Percentiles rank a stretch among this genome's conserved stretches.
These are phyloP conservation scores for Eremophila alpestris DNA, from an alignment of 2,797 vertebrate species.

Conservation along the genomic window DNA sequence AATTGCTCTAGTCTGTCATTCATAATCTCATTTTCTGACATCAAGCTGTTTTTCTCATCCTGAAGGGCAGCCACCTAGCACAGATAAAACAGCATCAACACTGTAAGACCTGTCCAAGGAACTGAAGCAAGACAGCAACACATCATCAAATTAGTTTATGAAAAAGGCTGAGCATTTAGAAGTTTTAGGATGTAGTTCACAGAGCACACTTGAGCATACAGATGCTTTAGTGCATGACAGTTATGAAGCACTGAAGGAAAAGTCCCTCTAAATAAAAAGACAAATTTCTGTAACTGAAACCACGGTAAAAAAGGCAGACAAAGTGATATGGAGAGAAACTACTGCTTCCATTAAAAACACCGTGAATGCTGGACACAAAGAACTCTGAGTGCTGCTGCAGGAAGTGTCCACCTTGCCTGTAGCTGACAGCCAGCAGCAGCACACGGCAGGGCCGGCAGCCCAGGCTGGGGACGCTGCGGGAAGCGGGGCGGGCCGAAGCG, in stretches of 20 bases:
- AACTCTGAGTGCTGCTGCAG: background rate
- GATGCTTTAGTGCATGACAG: slow-evolving; percentile 46
- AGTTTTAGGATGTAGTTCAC: slow-evolving; percentile 27
- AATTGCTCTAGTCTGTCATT: slow-evolving; percentile 92
- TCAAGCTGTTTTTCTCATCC: slow-evolving; percentile 91
- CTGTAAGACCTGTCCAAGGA: background rate
- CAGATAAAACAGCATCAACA: slow-evolving; percentile 15
- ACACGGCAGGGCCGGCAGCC: slow-evolving; percentile 16
- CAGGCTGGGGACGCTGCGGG: background rate
- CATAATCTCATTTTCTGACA: slow-evolving; percentile 94
- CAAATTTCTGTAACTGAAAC: background rate
- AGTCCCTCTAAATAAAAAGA: background rate
- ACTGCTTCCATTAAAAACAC: background rate
- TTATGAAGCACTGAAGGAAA: slow-evolving; percentile 34
- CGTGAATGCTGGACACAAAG: background rate
- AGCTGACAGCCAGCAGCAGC: background rate
- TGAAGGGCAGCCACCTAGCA: slow-evolving; percentile 91
- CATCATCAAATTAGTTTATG: slow-evolving; percentile 30
- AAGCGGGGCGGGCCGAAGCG: slow-evolving; percentile 21
- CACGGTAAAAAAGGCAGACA: background rate
- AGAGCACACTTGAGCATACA: slow-evolving; percentile 28
- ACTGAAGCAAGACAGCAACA: background rate
- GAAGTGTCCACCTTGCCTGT: background rate
- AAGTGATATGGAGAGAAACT: background rate
- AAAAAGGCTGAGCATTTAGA: background rate